Evolutionary conservation across 2,888 invertebrate species (phyloP), one percentile per base, ranked within the genome.

Genomic region (Axea sp.): DNA sequence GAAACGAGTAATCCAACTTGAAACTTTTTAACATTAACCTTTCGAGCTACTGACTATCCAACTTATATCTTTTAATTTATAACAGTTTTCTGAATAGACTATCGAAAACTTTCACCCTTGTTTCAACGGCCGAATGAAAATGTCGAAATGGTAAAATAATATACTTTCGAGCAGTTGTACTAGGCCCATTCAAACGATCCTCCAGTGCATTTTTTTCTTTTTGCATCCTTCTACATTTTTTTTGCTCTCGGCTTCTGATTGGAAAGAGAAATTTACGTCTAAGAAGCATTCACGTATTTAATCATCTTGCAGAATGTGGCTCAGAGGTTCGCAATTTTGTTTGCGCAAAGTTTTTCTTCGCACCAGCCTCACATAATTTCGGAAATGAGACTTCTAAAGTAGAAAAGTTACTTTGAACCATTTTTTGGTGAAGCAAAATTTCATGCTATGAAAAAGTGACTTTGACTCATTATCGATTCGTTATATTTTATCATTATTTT

Each of bases 381-480:
- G 57, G 12, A 57, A 67, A 67, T 57, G 57, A 68, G 67, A 68
- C 67, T 68, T 59, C 45, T 33, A 68, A 68, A 68, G 67, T 59
- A 68, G 67, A 60, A 69, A 69, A 60, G 60, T 69, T 57, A 60
- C 69, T 60, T 60, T 30, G 14, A 33, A 4, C 39, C 41, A 41
- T 49, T 43, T 68, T 59, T 37, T 15, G 9, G 11, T 43, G 26
- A 57, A 17, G 26, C 12, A 41, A 41, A 65, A 59, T 68, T 68
- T 51, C 28, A 19, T 24, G 30, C 30, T 31, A 7, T 19, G n/a
- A 41, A 59, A 59, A 41, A 60, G 33, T 14, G 53, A 51, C 43
- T 53, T 47, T 60, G 51, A 51, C 45, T 69, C 69, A 69, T 69
- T 69, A 69, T 69, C 60, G 53, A 69, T 60, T 53, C 69, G 24